Conservation (phyloP, 2,888 invertebrate genomes). For the Heliconius erato region DNA sequence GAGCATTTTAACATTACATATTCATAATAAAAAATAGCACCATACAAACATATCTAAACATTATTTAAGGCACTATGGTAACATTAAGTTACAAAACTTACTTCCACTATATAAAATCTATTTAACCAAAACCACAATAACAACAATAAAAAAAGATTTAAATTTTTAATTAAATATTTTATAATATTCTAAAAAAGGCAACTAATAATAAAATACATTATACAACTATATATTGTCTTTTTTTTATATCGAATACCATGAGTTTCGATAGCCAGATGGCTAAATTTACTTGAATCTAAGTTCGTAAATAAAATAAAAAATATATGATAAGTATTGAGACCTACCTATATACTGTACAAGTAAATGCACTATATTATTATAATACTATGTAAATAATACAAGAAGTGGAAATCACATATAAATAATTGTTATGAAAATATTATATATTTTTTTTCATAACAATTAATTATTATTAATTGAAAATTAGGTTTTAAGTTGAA, state of each 20-base stretch:
- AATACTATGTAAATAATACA: constrained; percentile 3
- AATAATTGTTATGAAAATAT: background rate
- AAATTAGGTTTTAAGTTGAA: background rate
- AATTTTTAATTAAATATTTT: no score
- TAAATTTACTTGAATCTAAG: background rate
- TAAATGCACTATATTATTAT: background rate
- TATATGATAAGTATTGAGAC: background rate
- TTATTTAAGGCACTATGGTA: background rate
- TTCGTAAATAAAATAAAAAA: background rate
- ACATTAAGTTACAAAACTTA: background rate
- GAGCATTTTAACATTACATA: background rate
- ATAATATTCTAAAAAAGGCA: no score
- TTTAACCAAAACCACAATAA: constrained; percentile 11
- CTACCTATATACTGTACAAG: background rate
- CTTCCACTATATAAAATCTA: background rate
- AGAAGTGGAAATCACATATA: background rate
- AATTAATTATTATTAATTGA: background rate
- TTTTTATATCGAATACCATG: background rate
- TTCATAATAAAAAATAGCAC: background rate
- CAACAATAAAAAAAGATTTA: background rate
- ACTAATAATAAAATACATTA: no score
- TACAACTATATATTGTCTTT: background rate
- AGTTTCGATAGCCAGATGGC: no score
- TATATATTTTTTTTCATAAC: background rate
- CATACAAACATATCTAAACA: background rate